Conservation (phyloP, 2,888 invertebrate genomes). For the Mayetiola destructor region DNA sequence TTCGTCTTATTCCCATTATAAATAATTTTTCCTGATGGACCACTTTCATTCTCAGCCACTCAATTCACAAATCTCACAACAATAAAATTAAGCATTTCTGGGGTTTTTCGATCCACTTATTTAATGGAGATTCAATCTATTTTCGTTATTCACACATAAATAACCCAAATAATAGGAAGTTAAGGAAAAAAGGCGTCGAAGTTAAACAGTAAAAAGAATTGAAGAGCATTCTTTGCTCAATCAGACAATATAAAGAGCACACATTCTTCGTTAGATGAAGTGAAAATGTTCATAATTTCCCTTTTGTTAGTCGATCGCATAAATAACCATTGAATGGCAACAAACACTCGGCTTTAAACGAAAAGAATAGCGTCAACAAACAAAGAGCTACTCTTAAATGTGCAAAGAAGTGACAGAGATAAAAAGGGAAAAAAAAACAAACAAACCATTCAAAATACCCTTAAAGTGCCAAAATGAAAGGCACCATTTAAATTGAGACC, state of each 20-base stretch:
- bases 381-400: not conserved
- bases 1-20: too few relatives aligned
- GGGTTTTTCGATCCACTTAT: too few relatives aligned
- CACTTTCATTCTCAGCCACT: too few relatives aligned
- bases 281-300: too few relatives aligned
- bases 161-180: not conserved
- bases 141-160: not conserved
- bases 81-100: too few relatives aligned
- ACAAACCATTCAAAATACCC: not conserved
- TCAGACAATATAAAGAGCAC: too few relatives aligned
- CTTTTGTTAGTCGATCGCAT: not conserved
- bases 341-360: not conserved
- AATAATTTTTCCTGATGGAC: too few relatives aligned
- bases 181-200: not conserved
- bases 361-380: not conserved
- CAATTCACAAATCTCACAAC: too few relatives aligned
- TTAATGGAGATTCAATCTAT: not conserved
- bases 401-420: too few relatives aligned
- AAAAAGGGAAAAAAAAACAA: too few relatives aligned
- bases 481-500: not conserved
- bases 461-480: not conserved
- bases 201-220: constrained; percentile 3
- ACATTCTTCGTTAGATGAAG: too few relatives aligned
- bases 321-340: not conserved
- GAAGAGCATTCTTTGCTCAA: not conserved